Conservation (phyloP, 2,113 vertebrate genomes). For the Leucosticte australis region DNA sequence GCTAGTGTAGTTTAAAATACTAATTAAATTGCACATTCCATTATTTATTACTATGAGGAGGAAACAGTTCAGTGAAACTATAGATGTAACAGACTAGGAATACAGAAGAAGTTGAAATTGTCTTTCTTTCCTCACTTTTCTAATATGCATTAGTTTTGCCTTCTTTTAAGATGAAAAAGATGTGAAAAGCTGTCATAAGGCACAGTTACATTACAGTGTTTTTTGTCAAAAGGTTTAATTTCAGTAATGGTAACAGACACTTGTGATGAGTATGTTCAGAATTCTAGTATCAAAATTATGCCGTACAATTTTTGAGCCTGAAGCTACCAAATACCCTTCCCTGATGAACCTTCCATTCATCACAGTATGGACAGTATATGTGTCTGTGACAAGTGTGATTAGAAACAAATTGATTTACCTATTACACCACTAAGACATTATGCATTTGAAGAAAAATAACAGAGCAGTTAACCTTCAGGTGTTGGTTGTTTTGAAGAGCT, state of each 20-base stretch:
- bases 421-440: background rate
- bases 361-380: background rate
- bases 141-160: background rate
- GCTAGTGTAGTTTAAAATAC: background rate
- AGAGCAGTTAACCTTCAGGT: background rate
- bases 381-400: background rate
- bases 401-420: background rate
- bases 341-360: background rate
- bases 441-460: background rate
- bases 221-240: background rate
- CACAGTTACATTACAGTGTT: background rate
- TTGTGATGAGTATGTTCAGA: background rate
- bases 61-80: background rate
- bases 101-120: background rate
- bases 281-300: background rate
- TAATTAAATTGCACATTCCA: background rate
- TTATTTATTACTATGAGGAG: background rate
- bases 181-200: background rate
- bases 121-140: background rate
- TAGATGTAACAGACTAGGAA: background rate
- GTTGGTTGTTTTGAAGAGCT: background rate
- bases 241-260: background rate
- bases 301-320: background rate
- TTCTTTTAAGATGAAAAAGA: background rate
- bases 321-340: background rate